Conservation (phyloP, 2,113 vertebrate genomes). For the Platichthys stellatus region DNA sequence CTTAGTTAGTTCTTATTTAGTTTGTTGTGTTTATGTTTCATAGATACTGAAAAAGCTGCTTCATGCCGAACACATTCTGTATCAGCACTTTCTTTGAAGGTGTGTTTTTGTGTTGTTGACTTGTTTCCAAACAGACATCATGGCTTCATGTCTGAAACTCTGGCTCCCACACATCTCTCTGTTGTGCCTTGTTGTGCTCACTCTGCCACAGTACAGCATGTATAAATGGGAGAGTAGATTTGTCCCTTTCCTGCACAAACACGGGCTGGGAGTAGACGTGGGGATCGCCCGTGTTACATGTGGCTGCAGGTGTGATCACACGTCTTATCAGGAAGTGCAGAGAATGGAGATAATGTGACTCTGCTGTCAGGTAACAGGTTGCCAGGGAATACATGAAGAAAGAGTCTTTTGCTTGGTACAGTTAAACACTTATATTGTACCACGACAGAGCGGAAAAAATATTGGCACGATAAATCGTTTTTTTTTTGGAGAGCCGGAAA, state of each 20-base stretch:
- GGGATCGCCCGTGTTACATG: slow-evolving; percentile 2
- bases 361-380: slow-evolving; percentile 24
- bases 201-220: neutral
- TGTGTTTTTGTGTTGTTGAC: slow-evolving; percentile 10
- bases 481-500: neutral
- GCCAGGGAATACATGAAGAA: neutral
- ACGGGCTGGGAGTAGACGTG: neutral
- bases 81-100: neutral
- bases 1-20: neutral
- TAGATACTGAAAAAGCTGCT: slow-evolving; percentile 13
- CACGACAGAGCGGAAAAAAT: neutral
- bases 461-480: neutral
- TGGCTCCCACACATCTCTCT: slow-evolving; percentile 30
- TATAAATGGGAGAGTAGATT: neutral
- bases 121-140: slow-evolving; percentile 33
- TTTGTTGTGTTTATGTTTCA: neutral
- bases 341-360: neutral
- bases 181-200: slow-evolving; percentile 3
- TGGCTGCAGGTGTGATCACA: neutral
- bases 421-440: neutral
- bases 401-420: slow-evolving; percentile 4
- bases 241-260: neutral
- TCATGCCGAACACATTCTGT: slow-evolving; percentile 15
- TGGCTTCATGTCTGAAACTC: slow-evolving; percentile 19
- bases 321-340: too few relatives aligned